phyloP scores from a whole-genome alignment of 2,797 vertebrate species.

The Chelidonichthys spinosus region DNA sequence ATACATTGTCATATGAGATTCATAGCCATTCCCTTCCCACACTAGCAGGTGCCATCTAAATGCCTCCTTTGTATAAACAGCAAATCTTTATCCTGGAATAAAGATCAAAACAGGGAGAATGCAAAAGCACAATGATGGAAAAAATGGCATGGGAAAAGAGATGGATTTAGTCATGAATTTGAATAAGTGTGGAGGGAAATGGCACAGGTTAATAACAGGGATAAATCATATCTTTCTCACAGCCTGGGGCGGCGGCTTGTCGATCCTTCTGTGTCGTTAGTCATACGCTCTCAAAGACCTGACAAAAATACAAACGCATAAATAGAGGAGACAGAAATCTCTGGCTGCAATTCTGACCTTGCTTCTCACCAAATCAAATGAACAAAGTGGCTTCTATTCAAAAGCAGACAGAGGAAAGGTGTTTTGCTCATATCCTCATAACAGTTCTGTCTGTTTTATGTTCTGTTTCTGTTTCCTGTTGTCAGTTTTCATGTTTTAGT shows the following conservation, averaged over 20 bases:
- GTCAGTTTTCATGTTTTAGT: conserved; percentile 10
- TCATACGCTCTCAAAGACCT: conserved; percentile 73
- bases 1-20: conserved; percentile 64
- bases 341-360: conserved; percentile 67
- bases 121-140: conserved; percentile 40
- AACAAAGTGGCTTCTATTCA: conserved; percentile 55
- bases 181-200: conserved; percentile 70
- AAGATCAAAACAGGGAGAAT: conserved; percentile 61
- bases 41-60: conserved; percentile 49
- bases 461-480: conserved; percentile 20
- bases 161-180: conserved; percentile 72
- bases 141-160: conserved; percentile 40
- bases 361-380: conserved; percentile 61
- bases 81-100: conserved; percentile 64
- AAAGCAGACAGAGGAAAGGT: conserved; percentile 45
- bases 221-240: conserved; percentile 75
- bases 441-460: conserved; percentile 38
- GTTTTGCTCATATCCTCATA: conserved; percentile 15
- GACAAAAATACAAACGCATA: conserved; percentile 74
- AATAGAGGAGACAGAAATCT: conserved; percentile 68
- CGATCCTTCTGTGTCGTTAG: conserved; percentile 70
- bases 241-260: conserved; percentile 71
- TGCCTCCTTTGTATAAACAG: conserved; percentile 66
- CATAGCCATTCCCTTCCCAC: conserved; percentile 44
- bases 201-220: conserved; percentile 78